Evolutionary conservation across 2,113 vertebrate genomes (phyloP), one percentile per base, ranked within the genome.

Genomic region (Brevimyrus niger): DNA sequence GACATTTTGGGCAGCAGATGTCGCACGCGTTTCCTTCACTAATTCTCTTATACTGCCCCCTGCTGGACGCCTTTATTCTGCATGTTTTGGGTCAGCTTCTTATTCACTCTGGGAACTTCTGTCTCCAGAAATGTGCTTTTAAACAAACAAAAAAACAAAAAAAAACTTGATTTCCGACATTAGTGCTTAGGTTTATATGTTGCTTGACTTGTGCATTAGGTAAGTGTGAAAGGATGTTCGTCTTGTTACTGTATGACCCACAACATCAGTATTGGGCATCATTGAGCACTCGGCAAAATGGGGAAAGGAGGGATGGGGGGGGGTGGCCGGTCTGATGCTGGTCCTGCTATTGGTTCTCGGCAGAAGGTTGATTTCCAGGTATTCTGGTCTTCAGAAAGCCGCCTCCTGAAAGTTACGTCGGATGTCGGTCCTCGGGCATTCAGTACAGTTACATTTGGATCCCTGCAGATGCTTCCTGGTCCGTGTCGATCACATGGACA

Each of bases 241-340:
- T 90, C 91, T 91, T 96, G 94, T 96, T 96, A 94, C 95, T 95
- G 93, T 95, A 92, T 96, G 95, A 92, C 96, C 94, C 96, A 95
- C 94, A 95, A 95, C 96, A 94, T 93, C 96, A 96, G 96, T 97
- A 95, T 97, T 97, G 96, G 94, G 94, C 94, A 1, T 80, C 92
- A 88, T 87, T 90, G 93, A 93, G 94, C 94, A 90, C 86, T 92
- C 92, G 91, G 92, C 90, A 92, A 94, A 89, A 61, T 90, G 90
- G 93, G 94, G 88, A 6, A 10, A 38, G 19, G 17, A 1, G 15
- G 8, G 15, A 17, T 6, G 27, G 13, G 31, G n/a, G 27, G 13
- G 35, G 11, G 4, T 35, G 31, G 31, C 69, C 13, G 6, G 13
- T 42, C 35, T 42, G 73, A 38, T 15, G 10, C 15, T 42, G 35